Conservation (phyloP, 2,797 vertebrate species). For the Leucoraja ocellata region DNA sequence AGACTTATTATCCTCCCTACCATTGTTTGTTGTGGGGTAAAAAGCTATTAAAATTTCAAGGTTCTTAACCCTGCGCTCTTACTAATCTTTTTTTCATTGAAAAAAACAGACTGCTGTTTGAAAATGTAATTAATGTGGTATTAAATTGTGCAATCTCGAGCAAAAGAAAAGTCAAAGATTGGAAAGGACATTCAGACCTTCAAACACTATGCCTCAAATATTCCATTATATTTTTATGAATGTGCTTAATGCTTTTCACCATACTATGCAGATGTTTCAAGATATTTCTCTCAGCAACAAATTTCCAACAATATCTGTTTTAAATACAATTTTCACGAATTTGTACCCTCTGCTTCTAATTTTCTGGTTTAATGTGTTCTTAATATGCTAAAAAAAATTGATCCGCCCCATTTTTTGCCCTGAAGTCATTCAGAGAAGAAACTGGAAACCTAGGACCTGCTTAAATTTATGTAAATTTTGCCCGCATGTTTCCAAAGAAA, state of each 20-base stretch:
- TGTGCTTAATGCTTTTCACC: background rate
- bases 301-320: background rate
- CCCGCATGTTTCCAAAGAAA: background rate
- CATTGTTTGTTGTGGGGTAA: background rate
- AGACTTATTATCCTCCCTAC: background rate
- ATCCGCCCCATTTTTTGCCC: background rate
- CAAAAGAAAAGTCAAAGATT: background rate
- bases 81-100: conserved; percentile 9
- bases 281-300: background rate
- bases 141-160: conserved; percentile 23
- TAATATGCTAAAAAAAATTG: background rate
- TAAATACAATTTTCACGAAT: background rate
- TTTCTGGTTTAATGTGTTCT: background rate
- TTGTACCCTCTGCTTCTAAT: background rate
- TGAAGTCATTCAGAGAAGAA: background rate
- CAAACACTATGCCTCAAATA: background rate
- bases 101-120: conserved; percentile 7
- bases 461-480: background rate
- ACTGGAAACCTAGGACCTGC: background rate
- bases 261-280: background rate
- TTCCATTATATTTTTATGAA: background rate
- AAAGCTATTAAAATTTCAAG: conserved; percentile 32
- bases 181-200: background rate
- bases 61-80: conserved; percentile 8
- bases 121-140: conserved; percentile 19